Percentiles rank a stretch among this genome's conserved stretches.
These are phyloP conservation scores for Sebastes fasciatus DNA, from an alignment of 2,113 vertebrate genomes.

Conservation along the genomic window DNA sequence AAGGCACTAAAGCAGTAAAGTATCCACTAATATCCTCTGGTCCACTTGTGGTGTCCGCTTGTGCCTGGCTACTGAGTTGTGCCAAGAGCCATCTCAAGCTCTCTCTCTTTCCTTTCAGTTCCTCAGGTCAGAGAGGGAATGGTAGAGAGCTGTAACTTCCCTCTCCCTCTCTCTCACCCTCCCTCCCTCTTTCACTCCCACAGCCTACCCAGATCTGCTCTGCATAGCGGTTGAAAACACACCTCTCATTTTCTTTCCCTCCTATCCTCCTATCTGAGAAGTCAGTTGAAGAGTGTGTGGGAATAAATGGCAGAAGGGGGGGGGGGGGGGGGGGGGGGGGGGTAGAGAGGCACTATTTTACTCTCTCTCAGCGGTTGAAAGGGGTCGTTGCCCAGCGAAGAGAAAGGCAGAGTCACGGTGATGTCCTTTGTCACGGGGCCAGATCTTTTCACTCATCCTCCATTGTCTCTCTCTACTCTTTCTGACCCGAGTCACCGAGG, in stretches of 20 bases:
- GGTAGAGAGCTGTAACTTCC: conserved; percentile 66
- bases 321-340: background rate
- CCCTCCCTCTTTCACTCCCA: conserved; percentile 40
- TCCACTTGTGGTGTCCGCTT: conserved; percentile 56
- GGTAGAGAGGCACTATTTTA: conserved; percentile 36
- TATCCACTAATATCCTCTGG: conserved; percentile 59
- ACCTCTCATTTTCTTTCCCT: conserved; percentile 67
- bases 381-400: conserved; percentile 42
- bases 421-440: conserved; percentile 63
- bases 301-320: conserved; percentile 41
- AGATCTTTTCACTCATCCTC: conserved; percentile 62
- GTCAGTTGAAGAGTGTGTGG: conserved; percentile 65
- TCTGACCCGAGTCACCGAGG: conserved; percentile 62
- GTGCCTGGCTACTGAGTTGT: conserved; percentile 47
- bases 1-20: background rate
- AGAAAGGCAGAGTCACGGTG: conserved; percentile 55
- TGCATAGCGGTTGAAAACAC: conserved; percentile 51
- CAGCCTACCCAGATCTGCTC: conserved; percentile 64
- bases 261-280: conserved; percentile 37
- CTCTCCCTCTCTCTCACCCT: conserved; percentile 37
- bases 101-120: conserved; percentile 46
- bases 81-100: conserved; percentile 67
- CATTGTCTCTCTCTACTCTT: conserved; percentile 62
- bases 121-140: conserved; percentile 72
- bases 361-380: conserved; percentile 47